phyloP scores from a whole-genome alignment of 2,888 invertebrate genomes.

The Spialia ferax region DNA sequence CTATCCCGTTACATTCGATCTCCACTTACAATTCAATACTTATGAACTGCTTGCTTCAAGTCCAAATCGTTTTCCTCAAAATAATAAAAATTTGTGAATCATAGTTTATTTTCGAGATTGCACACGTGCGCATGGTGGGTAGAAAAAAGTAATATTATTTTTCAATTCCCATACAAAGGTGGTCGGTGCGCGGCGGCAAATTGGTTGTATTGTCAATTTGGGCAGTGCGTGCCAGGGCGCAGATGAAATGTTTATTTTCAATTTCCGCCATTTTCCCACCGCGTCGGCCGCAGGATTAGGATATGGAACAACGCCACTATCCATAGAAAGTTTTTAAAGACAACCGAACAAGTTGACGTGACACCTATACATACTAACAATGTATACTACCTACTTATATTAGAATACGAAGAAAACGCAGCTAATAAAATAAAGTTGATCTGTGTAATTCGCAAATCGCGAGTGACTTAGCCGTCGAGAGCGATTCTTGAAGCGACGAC shows the following conservation, averaged over 20 bases:
- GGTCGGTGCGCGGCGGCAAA: conserved; percentile 82
- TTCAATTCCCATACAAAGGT: conserved; percentile 86
- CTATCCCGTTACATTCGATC: conserved; percentile 42
- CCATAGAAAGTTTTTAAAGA: conserved; percentile 48
- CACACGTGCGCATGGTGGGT: conserved; percentile 67
- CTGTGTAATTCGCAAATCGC: not conserved
- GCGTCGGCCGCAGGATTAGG: conserved; percentile 80
- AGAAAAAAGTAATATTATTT: conserved; percentile 85
- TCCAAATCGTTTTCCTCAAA: not conserved
- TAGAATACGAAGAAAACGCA: not conserved
- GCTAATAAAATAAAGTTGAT: conserved; percentile 19
- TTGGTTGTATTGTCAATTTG: conserved; percentile 87
- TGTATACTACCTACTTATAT: no score
- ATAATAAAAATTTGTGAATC: conserved; percentile 52
- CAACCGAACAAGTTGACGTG: not conserved
- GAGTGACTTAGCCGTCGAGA: conserved; percentile 3
- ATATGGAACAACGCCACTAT: conserved; percentile 67
- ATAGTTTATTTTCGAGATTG: conserved; percentile 83
- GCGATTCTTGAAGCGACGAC: conserved; percentile 30
- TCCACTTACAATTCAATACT: conserved; percentile 18
- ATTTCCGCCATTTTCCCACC: conserved; percentile 83
- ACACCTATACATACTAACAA: not conserved
- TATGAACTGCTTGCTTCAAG: not conserved
- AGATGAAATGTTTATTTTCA: conserved; percentile 87
- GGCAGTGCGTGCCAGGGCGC: conserved; percentile 84